Percentiles rank a stretch among this genome's conserved stretches.
Conservation (phyloP, 2,797 vertebrate genomes). For the Prionace glauca region DNA sequence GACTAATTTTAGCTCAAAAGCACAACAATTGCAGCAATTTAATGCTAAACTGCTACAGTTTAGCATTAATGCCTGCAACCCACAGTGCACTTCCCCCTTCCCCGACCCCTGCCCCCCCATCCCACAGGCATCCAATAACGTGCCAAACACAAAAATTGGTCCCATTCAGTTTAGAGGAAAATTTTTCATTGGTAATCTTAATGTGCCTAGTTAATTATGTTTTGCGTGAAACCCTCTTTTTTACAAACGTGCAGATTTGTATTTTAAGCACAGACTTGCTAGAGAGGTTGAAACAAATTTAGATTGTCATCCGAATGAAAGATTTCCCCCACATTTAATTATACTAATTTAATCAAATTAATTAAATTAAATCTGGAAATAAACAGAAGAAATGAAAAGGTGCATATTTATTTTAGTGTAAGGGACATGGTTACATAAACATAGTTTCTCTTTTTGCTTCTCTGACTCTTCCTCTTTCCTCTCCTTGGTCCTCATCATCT, state of each 20-base stretch:
- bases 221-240: background rate
- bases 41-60: background rate
- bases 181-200: background rate
- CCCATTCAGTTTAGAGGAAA: background rate
- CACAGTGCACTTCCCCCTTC: too few relatives aligned
- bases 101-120: background rate
- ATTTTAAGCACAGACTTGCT: background rate
- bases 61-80: too few relatives aligned
- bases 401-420: background rate
- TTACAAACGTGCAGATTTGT: background rate
- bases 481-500: background rate
- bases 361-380: background rate
- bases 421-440: background rate
- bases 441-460: background rate
- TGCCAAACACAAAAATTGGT: background rate
- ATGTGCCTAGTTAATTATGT: background rate
- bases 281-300: background rate
- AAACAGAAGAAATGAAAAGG: background rate
- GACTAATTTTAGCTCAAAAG: background rate
- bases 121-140: background rate
- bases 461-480: background rate
- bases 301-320: background rate
- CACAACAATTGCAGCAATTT: background rate
- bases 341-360: background rate
- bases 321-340: background rate